Base-by-base conservation (phyloP, 2,113 vertebrate genomes). In the Sterna hirundo region DNA sequence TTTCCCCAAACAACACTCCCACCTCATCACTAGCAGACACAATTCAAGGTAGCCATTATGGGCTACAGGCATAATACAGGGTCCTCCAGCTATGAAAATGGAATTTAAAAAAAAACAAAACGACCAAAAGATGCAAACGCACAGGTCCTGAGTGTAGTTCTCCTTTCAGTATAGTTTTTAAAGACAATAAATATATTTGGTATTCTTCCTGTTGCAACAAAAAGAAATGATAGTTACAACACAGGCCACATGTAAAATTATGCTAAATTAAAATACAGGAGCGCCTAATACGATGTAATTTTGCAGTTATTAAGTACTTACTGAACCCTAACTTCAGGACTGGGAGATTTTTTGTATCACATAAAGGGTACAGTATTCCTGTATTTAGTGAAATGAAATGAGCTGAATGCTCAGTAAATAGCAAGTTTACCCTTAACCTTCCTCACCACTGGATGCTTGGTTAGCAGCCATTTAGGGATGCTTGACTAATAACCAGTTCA, bases 261-360 rank as follows among this genome's bases (percentile, higher is more conserved):
- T 36, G 52, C 52, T 65, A 68, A 74, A 88, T 91, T 94, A 86
- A 83, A 94, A 87, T n/a, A 85, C 47, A 61, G 71, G 29, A 86
- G 51, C 60, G 62, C 40, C 60, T 87, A 75, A 93, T 38, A 61
- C 2, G 1, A 93, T 62, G 21, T 46, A 89, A 95, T 95, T 96
- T 97, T 97, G 81, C 74, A 91, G 82, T 95, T 94, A 94, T 97
- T 97, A 97, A 97, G 69, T 52, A 87, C 92, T 90, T 91, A 94
- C 75, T 97, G 80, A 97, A 96, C 93, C 94, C 61, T 26, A 94
- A 89, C 74, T 95, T 88, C 92, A 96, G 93, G 46, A 46, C 44
- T 8, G 6, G 86, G 70, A 44, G 70, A 46, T 52, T 83, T 97
- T 93, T 83, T 91, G 42, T 91, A 44, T 15, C 81, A 52, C 54